Percentiles rank a stretch among this genome's conserved stretches.
Conservation (phyloP, 2,113 vertebrate species). For the Isurus oxyrinchus region DNA sequence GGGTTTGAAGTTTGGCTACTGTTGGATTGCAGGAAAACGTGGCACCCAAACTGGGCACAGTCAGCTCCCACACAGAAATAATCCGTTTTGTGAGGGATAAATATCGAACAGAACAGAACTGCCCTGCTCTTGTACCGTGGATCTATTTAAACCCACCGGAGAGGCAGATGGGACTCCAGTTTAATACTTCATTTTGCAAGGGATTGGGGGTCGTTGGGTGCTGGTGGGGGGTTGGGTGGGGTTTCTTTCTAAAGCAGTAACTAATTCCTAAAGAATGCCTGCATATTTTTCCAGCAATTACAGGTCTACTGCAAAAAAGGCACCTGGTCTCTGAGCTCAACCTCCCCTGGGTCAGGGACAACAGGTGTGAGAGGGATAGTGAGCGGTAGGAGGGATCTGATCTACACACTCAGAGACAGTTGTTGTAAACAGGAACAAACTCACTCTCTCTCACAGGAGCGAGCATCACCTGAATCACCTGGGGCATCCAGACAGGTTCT, state of each 20-base stretch:
- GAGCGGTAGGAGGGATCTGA: conserved; percentile 40
- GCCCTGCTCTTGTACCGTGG: no score
- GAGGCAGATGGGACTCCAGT: no score
- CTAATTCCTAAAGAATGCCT: neutral
- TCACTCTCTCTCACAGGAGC: neutral
- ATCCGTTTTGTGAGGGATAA: no score
- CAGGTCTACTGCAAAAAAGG: conserved; percentile 75
- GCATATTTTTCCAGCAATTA: conserved; percentile 50
- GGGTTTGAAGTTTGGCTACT: neutral
- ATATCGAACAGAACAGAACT: no score
- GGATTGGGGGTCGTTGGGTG: neutral
- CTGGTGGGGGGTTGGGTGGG: no score
- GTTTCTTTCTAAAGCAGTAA: neutral
- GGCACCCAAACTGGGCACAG: neutral
- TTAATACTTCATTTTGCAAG: neutral
- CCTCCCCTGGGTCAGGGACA: conserved; percentile 54
- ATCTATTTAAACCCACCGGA: no score
- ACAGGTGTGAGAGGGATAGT: conserved; percentile 54
- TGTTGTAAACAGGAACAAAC: neutral
- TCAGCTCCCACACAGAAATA: neutral
- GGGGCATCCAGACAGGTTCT: neutral
- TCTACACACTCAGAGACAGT: neutral
- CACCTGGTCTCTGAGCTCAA: conserved; percentile 68
- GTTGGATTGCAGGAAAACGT: neutral
- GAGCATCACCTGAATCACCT: neutral